phyloP scores from a whole-genome alignment of 2,113 vertebrate species.

The Helogale parvula region DNA sequence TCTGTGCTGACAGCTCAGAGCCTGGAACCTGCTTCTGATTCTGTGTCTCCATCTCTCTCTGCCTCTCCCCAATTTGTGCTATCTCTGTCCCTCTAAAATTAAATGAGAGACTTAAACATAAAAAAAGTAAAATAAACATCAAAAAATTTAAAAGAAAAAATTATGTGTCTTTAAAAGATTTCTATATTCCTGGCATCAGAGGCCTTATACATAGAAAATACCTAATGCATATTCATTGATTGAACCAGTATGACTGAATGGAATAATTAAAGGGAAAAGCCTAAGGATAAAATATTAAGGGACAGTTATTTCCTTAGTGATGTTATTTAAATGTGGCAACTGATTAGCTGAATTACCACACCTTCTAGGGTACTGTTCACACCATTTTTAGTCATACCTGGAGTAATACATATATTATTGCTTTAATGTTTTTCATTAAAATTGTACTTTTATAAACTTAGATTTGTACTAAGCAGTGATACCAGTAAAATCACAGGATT shows the following conservation, averaged over 20 bases:
- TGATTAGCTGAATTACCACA: neutral
- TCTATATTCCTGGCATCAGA: neutral
- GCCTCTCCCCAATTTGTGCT: too few species aligned
- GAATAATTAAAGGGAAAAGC: neutral
- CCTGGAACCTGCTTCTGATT: too few species aligned
- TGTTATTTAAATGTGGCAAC: neutral
- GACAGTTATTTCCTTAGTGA: neutral
- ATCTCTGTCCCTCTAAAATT: too few species aligned
- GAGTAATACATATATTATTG: neutral
- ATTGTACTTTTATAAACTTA: neutral
- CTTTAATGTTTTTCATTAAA: constrained; percentile 36
- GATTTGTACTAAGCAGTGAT: neutral
- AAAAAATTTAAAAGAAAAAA: neutral
- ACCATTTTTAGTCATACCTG: neutral
- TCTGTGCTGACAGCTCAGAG: too few species aligned
- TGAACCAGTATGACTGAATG: neutral
- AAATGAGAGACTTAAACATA: too few species aligned
- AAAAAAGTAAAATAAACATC: too few species aligned
- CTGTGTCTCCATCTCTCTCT: too few species aligned
- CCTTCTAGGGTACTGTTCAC: neutral
- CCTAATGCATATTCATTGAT: neutral
- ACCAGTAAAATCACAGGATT: neutral
- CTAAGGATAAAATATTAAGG: neutral
- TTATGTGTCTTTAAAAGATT: neutral
- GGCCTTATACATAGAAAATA: neutral